Percentiles rank a stretch among this genome's conserved stretches.
Evolutionary conservation across 23 tunicate genomes (phyloP).

Genomic region (Botrylloides violaceus): DNA sequence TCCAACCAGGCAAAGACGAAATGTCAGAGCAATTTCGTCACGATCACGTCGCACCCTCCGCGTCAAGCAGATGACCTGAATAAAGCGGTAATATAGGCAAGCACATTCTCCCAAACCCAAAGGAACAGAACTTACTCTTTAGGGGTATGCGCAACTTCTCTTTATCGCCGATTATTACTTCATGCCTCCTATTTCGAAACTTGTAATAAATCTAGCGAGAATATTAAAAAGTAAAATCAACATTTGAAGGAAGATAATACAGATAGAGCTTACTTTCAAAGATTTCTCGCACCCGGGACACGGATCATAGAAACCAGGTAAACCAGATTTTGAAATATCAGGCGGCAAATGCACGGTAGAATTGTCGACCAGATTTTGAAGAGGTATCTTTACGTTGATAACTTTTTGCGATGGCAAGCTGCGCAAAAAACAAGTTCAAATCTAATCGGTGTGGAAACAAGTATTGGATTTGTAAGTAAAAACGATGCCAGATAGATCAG

Average conservation of each 20-base stretch:
- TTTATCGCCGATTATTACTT: constrained; percentile 50
- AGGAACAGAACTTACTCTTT: constrained; percentile 51
- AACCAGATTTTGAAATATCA: constrained; percentile 67
- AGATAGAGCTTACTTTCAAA: constrained; percentile 39
- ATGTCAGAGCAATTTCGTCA: too few relatives aligned
- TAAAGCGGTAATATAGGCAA: not conserved
- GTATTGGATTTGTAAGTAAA: too few relatives aligned
- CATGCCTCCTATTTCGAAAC: constrained; percentile 56
- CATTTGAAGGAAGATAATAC: not conserved
- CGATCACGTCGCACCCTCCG: not conserved
- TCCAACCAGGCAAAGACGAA: too few relatives aligned
- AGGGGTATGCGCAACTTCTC: constrained; percentile 70
- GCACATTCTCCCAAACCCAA: not conserved
- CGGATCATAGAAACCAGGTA: constrained; percentile 92
- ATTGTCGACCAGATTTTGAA: constrained; percentile 83
- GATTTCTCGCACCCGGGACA: constrained; percentile 76
- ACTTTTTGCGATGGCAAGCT: constrained; percentile 10
- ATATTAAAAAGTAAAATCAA: not conserved
- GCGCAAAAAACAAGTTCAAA: not conserved
- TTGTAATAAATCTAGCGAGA: constrained; percentile 69
- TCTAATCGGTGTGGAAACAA: too few relatives aligned
- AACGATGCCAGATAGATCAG: too few relatives aligned
- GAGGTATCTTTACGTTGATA: constrained; percentile 61
- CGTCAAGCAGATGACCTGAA: not conserved
- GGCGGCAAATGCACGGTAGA: constrained; percentile 57